Evolutionary conservation across 1,140 invertebrate genomes (phyloP), one percentile per base, ranked within the genome.

Genomic region (Hormaphis cornu): DNA sequence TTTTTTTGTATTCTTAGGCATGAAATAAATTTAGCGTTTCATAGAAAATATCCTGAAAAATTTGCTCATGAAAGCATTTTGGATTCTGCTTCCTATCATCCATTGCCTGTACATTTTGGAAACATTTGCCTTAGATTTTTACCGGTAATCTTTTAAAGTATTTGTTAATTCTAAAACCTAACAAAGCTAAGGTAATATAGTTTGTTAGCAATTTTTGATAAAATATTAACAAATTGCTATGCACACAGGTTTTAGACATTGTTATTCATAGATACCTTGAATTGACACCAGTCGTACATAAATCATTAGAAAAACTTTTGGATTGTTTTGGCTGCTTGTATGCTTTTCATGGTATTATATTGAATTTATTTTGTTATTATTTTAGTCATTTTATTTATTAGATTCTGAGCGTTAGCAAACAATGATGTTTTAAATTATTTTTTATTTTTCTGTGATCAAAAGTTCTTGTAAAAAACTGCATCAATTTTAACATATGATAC

Each of bases 61-160:
- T 97, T 96, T 76, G 92, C 91, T 6, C 90, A 91, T 1, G 94
- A 97, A 76, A 91, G 74, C 33, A 74, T 75, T 52, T 58, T 74
- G 24, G 81, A 82, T 69, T 86, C 87, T 72, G 82, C 81, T n/a
- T 81, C 83, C 0, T 87, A 89, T 75, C 86, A 89, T 76, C 87
- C 86, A 71, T 81, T 95, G 48, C 93, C 92, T 0, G 89, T 94
- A 1, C 97, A 97, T 76, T 93, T 97, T 77, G 93, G 93, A 59
- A 98, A 98, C 78, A 91, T 97, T n/a, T 97, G 95, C 76, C 80
- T 98, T 0, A 78, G 95, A 70, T 97, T 97, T 81, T 81, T 98
- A 16, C 94, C 95, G 0, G 94, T 85, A 75, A 79, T 77, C 76
- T 61, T 40, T n/a, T n/a, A n/a, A n/a, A n/a, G n/a, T n/a, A n/a